These are phyloP conservation scores for Amphiprion ocellaris DNA, from an alignment of 2,113 vertebrate species.

Conservation along the genomic window DNA sequence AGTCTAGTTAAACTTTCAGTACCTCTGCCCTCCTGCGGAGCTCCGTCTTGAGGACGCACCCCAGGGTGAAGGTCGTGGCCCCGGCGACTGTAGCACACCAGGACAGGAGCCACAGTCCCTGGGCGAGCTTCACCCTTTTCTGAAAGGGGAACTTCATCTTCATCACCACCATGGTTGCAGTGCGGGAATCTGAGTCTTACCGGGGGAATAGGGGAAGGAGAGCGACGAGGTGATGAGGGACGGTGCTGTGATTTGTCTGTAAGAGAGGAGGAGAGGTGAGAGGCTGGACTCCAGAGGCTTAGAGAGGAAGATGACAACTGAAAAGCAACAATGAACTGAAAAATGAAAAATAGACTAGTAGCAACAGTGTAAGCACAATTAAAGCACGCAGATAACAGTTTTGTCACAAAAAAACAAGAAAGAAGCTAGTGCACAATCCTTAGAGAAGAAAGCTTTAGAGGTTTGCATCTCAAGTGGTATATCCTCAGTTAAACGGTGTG, in stretches of 20 bases:
- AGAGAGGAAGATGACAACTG: background rate
- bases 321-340: constrained; percentile 7
- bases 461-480: constrained; percentile 5
- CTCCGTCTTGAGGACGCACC: constrained; percentile 88
- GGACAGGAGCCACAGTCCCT: constrained; percentile 88
- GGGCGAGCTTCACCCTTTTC: constrained; percentile 87
- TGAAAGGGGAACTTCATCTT: constrained; percentile 88
- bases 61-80: constrained; percentile 85
- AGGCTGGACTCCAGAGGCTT: constrained; percentile 14
- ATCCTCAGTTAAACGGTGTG: constrained; percentile 15
- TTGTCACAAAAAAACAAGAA: background rate
- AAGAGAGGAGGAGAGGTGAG: constrained; percentile 35
- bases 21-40: constrained; percentile 86
- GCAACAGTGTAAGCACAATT: background rate
- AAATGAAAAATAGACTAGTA: background rate
- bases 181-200: constrained; percentile 42
- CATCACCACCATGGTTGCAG: constrained; percentile 85
- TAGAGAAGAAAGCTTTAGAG: background rate
- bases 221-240: constrained; percentile 29
- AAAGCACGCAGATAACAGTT: background rate
- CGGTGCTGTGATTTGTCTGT: constrained; percentile 64
- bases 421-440: background rate
- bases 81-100: constrained; percentile 85
- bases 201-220: constrained; percentile 72
- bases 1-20: constrained; percentile 31